phyloP scores from a whole-genome alignment of 2,797 vertebrate species.

The Eospalax fontanierii region DNA sequence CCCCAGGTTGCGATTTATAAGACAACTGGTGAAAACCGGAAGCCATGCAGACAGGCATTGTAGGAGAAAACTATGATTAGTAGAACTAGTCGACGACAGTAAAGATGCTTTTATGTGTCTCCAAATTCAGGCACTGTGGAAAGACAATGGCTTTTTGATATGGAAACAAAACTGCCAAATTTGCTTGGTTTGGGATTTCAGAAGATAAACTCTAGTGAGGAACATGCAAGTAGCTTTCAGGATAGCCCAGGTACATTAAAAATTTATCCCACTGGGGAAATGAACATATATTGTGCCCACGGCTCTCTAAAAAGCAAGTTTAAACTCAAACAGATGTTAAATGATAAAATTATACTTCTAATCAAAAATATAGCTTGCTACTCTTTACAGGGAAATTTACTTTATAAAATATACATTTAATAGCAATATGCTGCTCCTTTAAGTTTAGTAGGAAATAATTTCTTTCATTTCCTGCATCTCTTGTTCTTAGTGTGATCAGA shows the following conservation, averaged over 20 bases:
- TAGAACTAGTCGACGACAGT: not conserved
- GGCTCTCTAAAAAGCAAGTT: slow-evolving; percentile 54
- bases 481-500: not conserved
- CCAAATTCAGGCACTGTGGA: not conserved
- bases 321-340: slow-evolving; percentile 48
- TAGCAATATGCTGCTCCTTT: not conserved
- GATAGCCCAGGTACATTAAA: slow-evolving; percentile 34
- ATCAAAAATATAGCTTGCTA: slow-evolving; percentile 49
- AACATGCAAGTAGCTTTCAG: slow-evolving; percentile 37
- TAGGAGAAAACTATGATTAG: not conserved
- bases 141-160: not conserved
- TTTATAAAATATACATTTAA: slow-evolving; percentile 51
- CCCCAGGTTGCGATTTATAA: not conserved
- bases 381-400: slow-evolving; percentile 29
- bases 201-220: slow-evolving; percentile 3
- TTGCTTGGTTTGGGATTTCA: slow-evolving; percentile 60
- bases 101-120: not conserved
- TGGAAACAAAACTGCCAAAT: slow-evolving; percentile 22
- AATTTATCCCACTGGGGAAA: slow-evolving; percentile 50
- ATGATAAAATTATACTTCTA: slow-evolving; percentile 61
- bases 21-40: not conserved
- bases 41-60: not conserved
- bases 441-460: not conserved
- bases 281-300: not conserved
- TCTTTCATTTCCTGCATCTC: not conserved